These are phyloP conservation scores for Drosophila ercepeae DNA, from an alignment of 1,140 invertebrate species.

Conservation along the genomic window DNA sequence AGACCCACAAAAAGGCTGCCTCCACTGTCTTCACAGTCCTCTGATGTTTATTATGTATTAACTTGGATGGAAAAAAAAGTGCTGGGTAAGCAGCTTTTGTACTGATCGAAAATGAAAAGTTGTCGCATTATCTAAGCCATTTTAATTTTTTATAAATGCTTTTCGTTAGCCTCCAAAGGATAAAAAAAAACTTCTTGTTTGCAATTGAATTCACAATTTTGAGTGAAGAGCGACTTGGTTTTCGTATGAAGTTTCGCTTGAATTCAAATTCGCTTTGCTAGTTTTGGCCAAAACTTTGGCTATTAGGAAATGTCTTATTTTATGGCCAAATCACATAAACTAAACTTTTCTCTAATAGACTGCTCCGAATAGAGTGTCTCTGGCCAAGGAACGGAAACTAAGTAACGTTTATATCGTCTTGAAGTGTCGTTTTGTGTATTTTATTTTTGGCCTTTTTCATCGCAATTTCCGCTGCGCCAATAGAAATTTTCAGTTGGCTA, in stretches of 20 bases:
- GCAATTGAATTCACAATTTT: neutral
- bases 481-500: constrained; percentile 23
- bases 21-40: constrained; percentile 16
- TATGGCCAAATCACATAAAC: constrained; percentile 40
- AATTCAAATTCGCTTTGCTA: constrained; percentile 1
- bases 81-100: constrained; percentile 69
- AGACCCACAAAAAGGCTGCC: neutral
- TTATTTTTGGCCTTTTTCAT: constrained; percentile 44
- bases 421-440: constrained; percentile 28
- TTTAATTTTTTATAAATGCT: constrained; percentile 15
- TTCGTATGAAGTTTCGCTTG: neutral
- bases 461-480: constrained; percentile 59
- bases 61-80: constrained; percentile 51
- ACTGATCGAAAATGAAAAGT: constrained; percentile 34
- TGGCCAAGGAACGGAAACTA: constrained; percentile 58
- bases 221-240: neutral
- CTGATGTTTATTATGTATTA: constrained; percentile 57
- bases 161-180: neutral
- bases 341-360: constrained; percentile 60
- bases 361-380: constrained; percentile 32
- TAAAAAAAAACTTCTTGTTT: neutral
- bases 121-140: neutral
- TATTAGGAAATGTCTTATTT: constrained; percentile 21
- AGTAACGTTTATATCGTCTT: constrained; percentile 62
- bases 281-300: constrained; percentile 23